phyloP scores from a whole-genome alignment of 2,797 vertebrate species.

The Odontamblyopus rebecca region DNA sequence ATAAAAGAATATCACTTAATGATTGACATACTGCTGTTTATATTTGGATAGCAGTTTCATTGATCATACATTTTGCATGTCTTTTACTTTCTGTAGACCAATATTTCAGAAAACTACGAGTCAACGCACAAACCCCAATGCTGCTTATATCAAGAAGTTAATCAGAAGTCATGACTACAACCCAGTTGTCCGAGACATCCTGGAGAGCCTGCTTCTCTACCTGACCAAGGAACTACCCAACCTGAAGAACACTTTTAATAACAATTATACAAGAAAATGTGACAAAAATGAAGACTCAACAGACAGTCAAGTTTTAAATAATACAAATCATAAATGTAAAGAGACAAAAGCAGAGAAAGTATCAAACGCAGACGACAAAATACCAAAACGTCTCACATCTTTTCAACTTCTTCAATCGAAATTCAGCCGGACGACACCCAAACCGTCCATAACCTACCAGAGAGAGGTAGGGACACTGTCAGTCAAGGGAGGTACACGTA shows the following conservation, averaged over 20 bases:
- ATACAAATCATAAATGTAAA: constrained; percentile 1
- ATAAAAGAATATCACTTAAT: neutral
- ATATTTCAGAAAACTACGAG: constrained; percentile 42
- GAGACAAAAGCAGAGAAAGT: constrained; percentile 18
- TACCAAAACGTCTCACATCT: constrained; percentile 70
- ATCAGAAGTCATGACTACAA: constrained; percentile 70
- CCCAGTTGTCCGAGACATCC: constrained; percentile 77
- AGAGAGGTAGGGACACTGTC: constrained; percentile 85
- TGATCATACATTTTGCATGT: constrained; percentile 51
- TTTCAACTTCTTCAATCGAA: constrained; percentile 90
- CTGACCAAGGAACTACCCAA: constrained; percentile 55
- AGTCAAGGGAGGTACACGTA: constrained; percentile 27
- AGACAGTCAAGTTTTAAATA: constrained; percentile 13
- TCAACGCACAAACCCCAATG: constrained; percentile 56
- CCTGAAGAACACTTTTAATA: constrained; percentile 10
- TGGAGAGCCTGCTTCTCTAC: constrained; percentile 85
- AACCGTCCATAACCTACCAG: constrained; percentile 75
- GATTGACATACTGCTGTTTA: neutral
- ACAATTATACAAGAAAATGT: constrained; percentile 13
- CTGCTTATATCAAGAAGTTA: constrained; percentile 79
- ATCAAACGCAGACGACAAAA: constrained; percentile 26
- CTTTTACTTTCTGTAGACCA: constrained; percentile 76
- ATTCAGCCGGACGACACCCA: constrained; percentile 81
- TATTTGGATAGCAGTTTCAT: constrained; percentile 1
- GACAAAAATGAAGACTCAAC: constrained; percentile 12